These are phyloP conservation scores for Lethenteron reissneri DNA, from an alignment of 2,113 vertebrate genomes.

Conservation along the genomic window DNA sequence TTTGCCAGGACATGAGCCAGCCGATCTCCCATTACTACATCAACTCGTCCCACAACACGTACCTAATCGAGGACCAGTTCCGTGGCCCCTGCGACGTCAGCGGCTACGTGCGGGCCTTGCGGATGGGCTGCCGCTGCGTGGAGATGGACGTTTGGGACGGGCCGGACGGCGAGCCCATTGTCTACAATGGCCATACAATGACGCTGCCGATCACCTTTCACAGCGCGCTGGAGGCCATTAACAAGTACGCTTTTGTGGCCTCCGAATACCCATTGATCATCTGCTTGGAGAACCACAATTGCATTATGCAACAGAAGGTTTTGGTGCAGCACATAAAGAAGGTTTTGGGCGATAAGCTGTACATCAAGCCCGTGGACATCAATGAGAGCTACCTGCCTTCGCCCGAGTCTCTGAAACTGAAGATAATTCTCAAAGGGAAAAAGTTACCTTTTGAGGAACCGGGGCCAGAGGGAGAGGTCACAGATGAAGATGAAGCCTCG, in stretches of 20 bases:
- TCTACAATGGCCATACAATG: slow-evolving; percentile 53
- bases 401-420: slow-evolving; percentile 50
- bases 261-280: slow-evolving; percentile 72
- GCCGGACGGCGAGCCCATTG: slow-evolving; percentile 60
- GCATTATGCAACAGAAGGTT: slow-evolving; percentile 40
- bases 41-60: slow-evolving; percentile 78
- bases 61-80: slow-evolving; percentile 71
- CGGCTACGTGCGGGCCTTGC: slow-evolving; percentile 58
- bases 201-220: slow-evolving; percentile 39
- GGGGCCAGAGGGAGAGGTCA: slow-evolving; percentile 67
- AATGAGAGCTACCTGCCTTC: slow-evolving; percentile 77
- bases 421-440: slow-evolving; percentile 76
- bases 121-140: slow-evolving; percentile 63
- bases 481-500: slow-evolving; percentile 80
- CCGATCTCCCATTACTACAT: slow-evolving; percentile 90
- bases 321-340: slow-evolving; percentile 22
- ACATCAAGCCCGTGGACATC: slow-evolving; percentile 38
- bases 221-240: slow-evolving; percentile 64
- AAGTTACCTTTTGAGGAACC: slow-evolving; percentile 50
- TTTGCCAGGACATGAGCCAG: slow-evolving; percentile 81
- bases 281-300: slow-evolving; percentile 71
- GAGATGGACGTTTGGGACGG: slow-evolving; percentile 79
- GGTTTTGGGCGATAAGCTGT: slow-evolving; percentile 64
- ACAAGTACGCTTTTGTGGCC: slow-evolving; percentile 64
- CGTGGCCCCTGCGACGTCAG: slow-evolving; percentile 63